Conservation (phyloP, 2,888 invertebrate genomes). For the Saturnia japonica region DNA sequence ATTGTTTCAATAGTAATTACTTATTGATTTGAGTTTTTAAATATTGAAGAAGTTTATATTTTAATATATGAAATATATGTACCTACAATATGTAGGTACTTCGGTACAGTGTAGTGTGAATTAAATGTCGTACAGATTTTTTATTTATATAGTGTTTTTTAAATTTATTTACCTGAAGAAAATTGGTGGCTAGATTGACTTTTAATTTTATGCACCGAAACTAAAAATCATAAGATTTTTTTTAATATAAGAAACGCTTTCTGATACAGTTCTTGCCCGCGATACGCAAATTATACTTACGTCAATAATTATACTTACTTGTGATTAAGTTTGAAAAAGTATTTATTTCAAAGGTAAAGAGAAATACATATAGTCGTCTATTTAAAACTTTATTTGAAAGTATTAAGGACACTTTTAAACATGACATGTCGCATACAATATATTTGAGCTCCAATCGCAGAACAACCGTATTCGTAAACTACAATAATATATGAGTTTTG, state of each 20-base stretch:
- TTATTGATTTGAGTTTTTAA: not conserved
- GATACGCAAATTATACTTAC: too few relatives aligned
- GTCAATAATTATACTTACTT: too few relatives aligned
- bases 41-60: too few relatives aligned
- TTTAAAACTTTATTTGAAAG: conserved; percentile 52
- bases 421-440: conserved; percentile 56
- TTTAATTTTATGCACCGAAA: not conserved
- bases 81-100: not conserved
- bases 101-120: not conserved
- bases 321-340: too few relatives aligned
- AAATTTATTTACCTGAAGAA: too few relatives aligned
- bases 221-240: not conserved
- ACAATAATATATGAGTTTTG: conserved; percentile 9
- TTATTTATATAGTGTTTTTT: not conserved
- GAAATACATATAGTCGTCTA: not conserved
- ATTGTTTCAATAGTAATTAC: not conserved
- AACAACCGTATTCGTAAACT: conserved; percentile 46
- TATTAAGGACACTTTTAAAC: conserved; percentile 73
- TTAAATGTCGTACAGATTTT: not conserved
- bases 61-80: too few relatives aligned
- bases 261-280: too few relatives aligned
- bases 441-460: conserved; percentile 60
- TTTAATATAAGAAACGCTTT: too few relatives aligned
- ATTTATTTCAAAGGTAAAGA: not conserved
- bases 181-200: not conserved